phyloP scores from a whole-genome alignment of 2,113 vertebrate species.

The Muscicapa adusta region DNA sequence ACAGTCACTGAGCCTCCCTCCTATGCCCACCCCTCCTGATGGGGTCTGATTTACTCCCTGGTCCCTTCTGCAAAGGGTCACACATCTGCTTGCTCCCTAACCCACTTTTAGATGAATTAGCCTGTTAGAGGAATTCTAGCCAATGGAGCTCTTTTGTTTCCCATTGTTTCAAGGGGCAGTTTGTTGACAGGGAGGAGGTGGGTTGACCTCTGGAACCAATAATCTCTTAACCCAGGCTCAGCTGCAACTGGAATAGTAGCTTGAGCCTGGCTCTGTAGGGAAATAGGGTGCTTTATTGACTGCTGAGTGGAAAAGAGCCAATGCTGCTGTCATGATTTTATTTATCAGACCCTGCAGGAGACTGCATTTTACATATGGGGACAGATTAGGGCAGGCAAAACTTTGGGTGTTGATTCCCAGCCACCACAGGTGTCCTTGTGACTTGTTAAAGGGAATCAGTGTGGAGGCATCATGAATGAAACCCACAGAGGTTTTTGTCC shows the following conservation, averaged over 20 bases:
- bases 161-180: not conserved
- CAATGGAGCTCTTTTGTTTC: not conserved
- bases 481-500: not conserved
- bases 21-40: not conserved
- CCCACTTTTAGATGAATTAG: not conserved
- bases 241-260: not conserved
- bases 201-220: not conserved
- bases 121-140: not conserved
- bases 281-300: not conserved
- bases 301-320: not conserved
- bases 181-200: not conserved
- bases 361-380: not conserved
- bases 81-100: not conserved
- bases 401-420: not conserved
- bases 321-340: not conserved
- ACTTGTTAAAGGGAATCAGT: not conserved
- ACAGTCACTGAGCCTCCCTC: not conserved
- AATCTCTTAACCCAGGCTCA: not conserved
- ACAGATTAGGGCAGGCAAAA: not conserved
- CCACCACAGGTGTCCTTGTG: not conserved
- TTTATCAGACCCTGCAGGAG: not conserved
- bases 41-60: not conserved
- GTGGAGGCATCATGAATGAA: not conserved
- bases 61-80: not conserved
- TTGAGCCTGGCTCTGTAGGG: not conserved